phyloP scores from a whole-genome alignment of 2,888 invertebrate genomes.

The Acanthococcus lagerstroemiae region DNA sequence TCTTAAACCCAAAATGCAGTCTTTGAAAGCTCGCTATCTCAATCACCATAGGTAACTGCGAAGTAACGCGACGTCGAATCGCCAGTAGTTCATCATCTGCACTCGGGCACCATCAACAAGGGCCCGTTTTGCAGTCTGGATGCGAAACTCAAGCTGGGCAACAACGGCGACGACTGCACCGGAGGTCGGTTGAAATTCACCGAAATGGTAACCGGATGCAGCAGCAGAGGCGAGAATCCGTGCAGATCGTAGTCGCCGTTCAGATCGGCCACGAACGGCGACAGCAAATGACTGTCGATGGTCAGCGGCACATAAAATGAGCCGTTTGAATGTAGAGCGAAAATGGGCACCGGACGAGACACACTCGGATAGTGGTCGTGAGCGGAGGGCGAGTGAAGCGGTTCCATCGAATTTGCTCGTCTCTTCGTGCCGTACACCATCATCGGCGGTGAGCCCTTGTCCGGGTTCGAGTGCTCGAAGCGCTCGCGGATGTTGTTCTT shows the following conservation, averaged over 20 bases:
- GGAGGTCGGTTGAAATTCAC: slow-evolving; percentile 56
- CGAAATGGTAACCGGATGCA: slow-evolving; percentile 82
- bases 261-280: slow-evolving; percentile 50
- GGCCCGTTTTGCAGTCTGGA: not conserved
- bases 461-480: slow-evolving; percentile 45
- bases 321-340: slow-evolving; percentile 80
- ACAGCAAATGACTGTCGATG: slow-evolving; percentile 60
- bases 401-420: not conserved
- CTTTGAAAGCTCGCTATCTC: too few species aligned
- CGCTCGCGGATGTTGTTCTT: slow-evolving; percentile 88
- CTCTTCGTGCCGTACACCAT: not conserved
- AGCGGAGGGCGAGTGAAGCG: not conserved
- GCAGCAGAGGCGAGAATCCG: slow-evolving; percentile 43
- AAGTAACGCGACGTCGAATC: too few species aligned
- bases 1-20: too few species aligned
- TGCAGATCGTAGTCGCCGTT: slow-evolving; percentile 42
- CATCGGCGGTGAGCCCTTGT: slow-evolving; percentile 1
- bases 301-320: slow-evolving; percentile 79
- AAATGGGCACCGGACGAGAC: slow-evolving; percentile 61
- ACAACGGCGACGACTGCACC: not conserved
- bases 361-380: not conserved
- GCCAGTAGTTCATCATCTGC: too few species aligned
- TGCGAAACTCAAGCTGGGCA: not conserved
- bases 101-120: not conserved
- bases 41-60: too few species aligned